phyloP scores from a whole-genome alignment of 2,888 invertebrate species.

The Ophioninae sp. region DNA sequence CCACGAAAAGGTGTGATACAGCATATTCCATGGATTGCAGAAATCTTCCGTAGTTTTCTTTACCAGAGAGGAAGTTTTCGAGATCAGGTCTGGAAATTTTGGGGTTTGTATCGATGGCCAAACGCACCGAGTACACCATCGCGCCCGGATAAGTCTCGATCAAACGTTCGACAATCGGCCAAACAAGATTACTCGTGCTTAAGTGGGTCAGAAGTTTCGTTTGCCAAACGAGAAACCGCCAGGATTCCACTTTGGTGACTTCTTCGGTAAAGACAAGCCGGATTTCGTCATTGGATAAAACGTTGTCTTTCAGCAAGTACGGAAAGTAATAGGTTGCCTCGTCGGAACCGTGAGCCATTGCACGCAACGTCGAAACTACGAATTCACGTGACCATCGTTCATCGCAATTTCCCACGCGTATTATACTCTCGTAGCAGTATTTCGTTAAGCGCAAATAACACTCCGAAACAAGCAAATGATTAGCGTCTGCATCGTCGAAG shows the following conservation, averaged over 20 bases:
- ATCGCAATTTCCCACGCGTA: constrained; percentile 43
- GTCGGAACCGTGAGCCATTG: constrained; percentile 83
- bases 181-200: constrained; percentile 70
- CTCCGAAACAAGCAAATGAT: too few relatives aligned
- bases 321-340: constrained; percentile 86
- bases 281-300: constrained; percentile 71
- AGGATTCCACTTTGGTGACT: constrained; percentile 83
- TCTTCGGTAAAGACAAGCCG: constrained; percentile 79
- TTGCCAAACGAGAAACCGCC: constrained; percentile 84
- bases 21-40: constrained; percentile 81
- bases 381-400: constrained; percentile 68
- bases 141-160: constrained; percentile 85
- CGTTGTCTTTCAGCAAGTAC: constrained; percentile 82
- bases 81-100: constrained; percentile 63
- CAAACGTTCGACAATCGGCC: constrained; percentile 80
- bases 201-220: constrained; percentile 70
- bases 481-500: constrained; percentile 29
- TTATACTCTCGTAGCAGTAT: constrained; percentile 72
- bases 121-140: constrained; percentile 81
- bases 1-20: constrained; percentile 80
- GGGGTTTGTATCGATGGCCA: constrained; percentile 80
- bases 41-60: constrained; percentile 77
- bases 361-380: constrained; percentile 82
- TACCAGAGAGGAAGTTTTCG: constrained; percentile 72
- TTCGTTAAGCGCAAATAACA: constrained; percentile 72